A percentile compares a stretch with the other conserved stretches of the same genome.
phyloP scores from a whole-genome alignment of 2,888 invertebrate genomes.

The Euspilapteryx auroguttella region DNA sequence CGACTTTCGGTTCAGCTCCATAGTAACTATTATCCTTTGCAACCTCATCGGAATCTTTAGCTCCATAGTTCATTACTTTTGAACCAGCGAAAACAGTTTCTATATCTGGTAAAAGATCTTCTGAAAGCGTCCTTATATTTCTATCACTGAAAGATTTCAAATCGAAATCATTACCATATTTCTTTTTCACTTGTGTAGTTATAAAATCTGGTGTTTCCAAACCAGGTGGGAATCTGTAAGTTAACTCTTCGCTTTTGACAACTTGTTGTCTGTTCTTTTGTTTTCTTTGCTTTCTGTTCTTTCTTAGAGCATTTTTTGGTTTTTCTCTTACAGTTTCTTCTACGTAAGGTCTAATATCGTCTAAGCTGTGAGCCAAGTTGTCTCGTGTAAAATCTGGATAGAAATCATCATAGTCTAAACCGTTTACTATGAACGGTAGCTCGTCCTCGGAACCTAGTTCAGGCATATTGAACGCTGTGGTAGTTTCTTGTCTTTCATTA shows the following conservation, averaged over 20 bases:
- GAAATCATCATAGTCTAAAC: slow-evolving; percentile 27
- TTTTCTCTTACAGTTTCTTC: slow-evolving; percentile 5
- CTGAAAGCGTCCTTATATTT: too few species aligned
- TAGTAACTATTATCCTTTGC: background rate
- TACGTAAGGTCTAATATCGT: background rate
- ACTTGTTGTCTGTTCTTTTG: slow-evolving; percentile 2
- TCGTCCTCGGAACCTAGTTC: slow-evolving; percentile 15
- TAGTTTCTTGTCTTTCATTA: too few species aligned
- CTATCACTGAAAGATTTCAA: slow-evolving; percentile 10
- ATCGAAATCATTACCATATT: slow-evolving; percentile 8
- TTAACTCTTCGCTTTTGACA: slow-evolving; percentile 10
- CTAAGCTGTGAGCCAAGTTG: slow-evolving; percentile 14
- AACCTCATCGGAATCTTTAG: background rate
- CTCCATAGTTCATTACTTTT: slow-evolving; percentile 18
- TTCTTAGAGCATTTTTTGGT: slow-evolving; percentile 6
- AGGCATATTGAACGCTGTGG: too few species aligned
- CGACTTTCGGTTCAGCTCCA: background rate
- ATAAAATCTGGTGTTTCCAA: slow-evolving; percentile 28
- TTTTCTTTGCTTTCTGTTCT: slow-evolving; percentile 4
- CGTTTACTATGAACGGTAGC: slow-evolving; percentile 13
- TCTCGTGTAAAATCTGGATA: slow-evolving; percentile 32
- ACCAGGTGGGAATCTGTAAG: slow-evolving; percentile 20
- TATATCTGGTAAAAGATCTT: too few species aligned
- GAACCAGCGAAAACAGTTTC: slow-evolving; percentile 36
- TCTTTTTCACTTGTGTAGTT: slow-evolving; percentile 21